Evolutionary conservation across 1,140 invertebrate genomes (phyloP), one percentile per base, ranked within the genome.

Genomic region (Drosophila nebulosa): DNA sequence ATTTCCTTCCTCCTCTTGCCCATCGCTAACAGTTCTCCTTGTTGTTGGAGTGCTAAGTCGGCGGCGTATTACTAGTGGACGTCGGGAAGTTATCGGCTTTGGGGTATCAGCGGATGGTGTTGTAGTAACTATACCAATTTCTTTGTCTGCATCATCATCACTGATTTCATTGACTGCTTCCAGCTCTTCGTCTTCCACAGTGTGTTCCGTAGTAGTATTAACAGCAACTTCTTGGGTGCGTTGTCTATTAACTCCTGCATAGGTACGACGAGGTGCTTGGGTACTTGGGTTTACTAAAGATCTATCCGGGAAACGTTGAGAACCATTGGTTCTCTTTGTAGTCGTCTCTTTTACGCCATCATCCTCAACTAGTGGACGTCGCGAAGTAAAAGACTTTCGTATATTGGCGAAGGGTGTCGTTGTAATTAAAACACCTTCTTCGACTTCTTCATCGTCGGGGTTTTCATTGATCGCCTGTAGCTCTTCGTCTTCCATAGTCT

Each of bases 61-160:
- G 14, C 63, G 57, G 39, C 66, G 78, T 58, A 75, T 72, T 16
- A 66, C 46, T 22, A 75, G 50, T 3, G 57, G 55, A 10, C 73
- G 73, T 35, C 73, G 64, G 22, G 64, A 10, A 18, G n/a, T 46
- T 18, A 21, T 21, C 3, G 16, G 16, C 16, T 46, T 46, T 21
- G 39, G 4, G 16, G 12, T 16, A 16, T 16, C 16, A 1, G 27
- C n/a, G 16, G 39, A 0, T 26, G 39, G 3, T 16, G n/a, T 14
- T 4, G 22, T 60, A 1, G 22, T 60, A 7, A 14, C 42, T 7
- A 16, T 21, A 1, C n/a, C 57, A 36, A 16, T n/a, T 46, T 46
- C 7, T 2, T 46, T 9, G 10, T 32, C 55, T 16, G 24, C 21
- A 24, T 26, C 22, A 18, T 16, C 36, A 32, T 14, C 63, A 10